Base-by-base conservation (phyloP, 1,140 invertebrate species). In the Sminthurides bifidus region DNA sequence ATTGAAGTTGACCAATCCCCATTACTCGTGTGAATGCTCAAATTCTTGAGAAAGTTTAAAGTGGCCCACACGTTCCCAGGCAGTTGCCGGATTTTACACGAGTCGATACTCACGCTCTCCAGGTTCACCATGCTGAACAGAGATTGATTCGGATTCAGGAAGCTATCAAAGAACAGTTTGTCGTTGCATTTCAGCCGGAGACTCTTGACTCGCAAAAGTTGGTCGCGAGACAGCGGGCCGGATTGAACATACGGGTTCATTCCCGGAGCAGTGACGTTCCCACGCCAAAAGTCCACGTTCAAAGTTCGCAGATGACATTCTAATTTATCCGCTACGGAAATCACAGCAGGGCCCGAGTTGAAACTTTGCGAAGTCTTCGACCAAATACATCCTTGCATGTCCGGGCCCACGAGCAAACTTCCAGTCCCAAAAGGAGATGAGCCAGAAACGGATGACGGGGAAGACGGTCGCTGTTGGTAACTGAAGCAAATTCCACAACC, bases 21-120 rank as follows among this genome's bases (percentile, higher is more conserved):
- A 69, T 92, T 92, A 70, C 87, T 83, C 3, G 88, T 91, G 59
- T 85, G 78, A 41, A 93, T 77, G 1, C 85, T 87, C 24, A 92
- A 75, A 70, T 86, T 87, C 53, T 83, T 75, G 2, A 62, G 51
- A 40, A 41, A 44, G 10, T 40, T 35, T 4, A 64, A 24, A 94
- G 73, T 45, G 80, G 77, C 66, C 58, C 46, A 56, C 19, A 61
- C 23, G 17, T 48, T 19, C 2, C 15, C 17, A 73, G 86, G 83
- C 63, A 92, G 70, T 54, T 80, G 76, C 4, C 86, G 70, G 12
- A 91, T 73, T 69, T 91, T 90, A 70, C 89, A 92, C 33, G 80
- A 79, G 58, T 79, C 79, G 64, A 92, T 77, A 31, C 75, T 72
- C 4, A 92, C 71, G 31, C 84, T 80, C 66, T 83, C 80, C 1